Percentiles rank a stretch among this genome's conserved stretches.
Evolutionary conservation across 2,113 vertebrate genomes (phyloP).

Genomic region (Ploceus nigricollis): DNA sequence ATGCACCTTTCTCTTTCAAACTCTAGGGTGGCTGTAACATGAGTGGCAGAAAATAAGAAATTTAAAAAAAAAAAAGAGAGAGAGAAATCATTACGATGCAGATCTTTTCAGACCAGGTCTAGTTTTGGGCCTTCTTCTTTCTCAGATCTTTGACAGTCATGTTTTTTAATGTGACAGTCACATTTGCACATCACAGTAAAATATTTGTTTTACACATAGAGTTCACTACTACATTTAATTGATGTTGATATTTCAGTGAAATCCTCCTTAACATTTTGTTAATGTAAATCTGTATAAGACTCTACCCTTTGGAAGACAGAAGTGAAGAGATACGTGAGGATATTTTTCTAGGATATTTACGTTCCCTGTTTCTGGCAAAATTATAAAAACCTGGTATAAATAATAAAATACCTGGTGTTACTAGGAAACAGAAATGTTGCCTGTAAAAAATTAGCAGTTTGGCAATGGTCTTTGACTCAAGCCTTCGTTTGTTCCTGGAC

Average conservation of each 20-base stretch:
- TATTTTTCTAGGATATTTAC: not conserved
- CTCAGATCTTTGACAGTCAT: not conserved
- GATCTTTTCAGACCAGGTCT: not conserved
- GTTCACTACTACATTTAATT: not conserved
- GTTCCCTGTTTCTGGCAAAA: not conserved
- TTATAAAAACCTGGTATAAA: not conserved
- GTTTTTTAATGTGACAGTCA: not conserved
- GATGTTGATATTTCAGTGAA: not conserved
- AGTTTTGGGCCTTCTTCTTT: not conserved
- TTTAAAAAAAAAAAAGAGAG: not conserved
- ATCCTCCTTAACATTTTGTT: not conserved
- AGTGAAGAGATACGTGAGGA: not conserved
- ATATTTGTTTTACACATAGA: not conserved
- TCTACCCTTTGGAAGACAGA: not conserved
- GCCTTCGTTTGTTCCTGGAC: not conserved
- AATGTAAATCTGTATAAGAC: not conserved
- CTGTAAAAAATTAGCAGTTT: not conserved
- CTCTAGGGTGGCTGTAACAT: not conserved
- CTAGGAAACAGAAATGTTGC: not conserved
- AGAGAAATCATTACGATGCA: not conserved
- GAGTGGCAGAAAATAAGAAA: not conserved
- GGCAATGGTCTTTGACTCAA: not conserved
- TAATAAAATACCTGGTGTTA: not conserved
- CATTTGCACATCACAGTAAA: slow-evolving; percentile 14
- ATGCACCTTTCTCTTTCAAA: not conserved